Base-by-base conservation (phyloP, 2,797 vertebrate species). In the Parambassis ranga region DNA sequence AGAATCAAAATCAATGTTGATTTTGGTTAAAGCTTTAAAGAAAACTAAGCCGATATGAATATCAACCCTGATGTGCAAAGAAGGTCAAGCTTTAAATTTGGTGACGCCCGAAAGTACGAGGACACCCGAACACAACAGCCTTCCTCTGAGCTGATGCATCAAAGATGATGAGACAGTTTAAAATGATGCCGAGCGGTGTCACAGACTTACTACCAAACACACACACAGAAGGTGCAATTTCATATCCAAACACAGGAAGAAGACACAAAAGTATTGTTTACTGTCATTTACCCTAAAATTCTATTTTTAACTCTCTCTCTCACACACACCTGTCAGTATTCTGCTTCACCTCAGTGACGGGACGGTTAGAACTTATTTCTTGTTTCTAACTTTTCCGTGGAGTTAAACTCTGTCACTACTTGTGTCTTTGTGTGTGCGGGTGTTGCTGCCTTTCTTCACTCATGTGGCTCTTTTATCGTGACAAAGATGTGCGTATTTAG, bases 261-360 rank as follows among this genome's bases (percentile, higher is more conserved):
- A 18, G 7, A 44, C 27, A 39, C 24, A 30, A 10, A 33, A 0
- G 4, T 5, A 20, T 26, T 8, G 14, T 52, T 57, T 31, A 36
- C n/a, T n/a, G n/a, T n/a, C n/a, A n/a, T n/a, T n/a, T n/a, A n/a
- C n/a, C n/a, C n/a, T n/a, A n/a, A n/a, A n/a, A n/a, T n/a, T n/a
- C n/a, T n/a, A n/a, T n/a, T n/a, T n/a, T n/a, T n/a, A n/a, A n/a
- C n/a, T n/a, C n/a, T n/a, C n/a, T n/a, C n/a, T n/a, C n/a, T 57
- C 27, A 33, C 35, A 47, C 38, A 60, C 56, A 61, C 5, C 24
- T 5, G 11, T 64, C 33, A 37, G 51, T 72, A 13, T 73, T 71
- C 46, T 69, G 38, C 19, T 43, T 10, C 32, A 65, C 67, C 65
- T 82, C 58, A 76, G 51, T 69, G 57, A 76, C 73, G 57, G 68